A percentile compares a stretch with the other conserved stretches of the same genome.
These are phyloP conservation scores for Popillia japonica DNA, from an alignment of 1,140 invertebrate species.

Conservation along the genomic window DNA sequence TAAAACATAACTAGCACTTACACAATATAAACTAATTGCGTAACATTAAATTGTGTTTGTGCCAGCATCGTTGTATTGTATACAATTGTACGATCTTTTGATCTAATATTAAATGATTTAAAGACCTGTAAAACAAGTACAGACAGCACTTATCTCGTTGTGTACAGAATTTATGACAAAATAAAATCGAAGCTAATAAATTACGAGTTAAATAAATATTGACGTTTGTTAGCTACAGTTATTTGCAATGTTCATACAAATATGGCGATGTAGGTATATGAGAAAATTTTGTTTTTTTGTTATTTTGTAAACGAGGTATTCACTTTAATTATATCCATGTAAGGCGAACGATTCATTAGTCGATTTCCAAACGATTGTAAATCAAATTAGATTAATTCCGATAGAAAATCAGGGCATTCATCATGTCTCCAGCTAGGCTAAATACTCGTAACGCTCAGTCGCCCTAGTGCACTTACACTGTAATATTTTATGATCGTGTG, in stretches of 20 bases:
- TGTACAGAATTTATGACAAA: background rate
- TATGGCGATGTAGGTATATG: background rate
- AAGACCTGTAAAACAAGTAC: background rate
- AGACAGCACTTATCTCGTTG: background rate
- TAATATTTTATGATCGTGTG: too few relatives aligned
- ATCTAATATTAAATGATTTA: background rate
- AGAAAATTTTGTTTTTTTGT: background rate
- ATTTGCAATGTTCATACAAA: background rate
- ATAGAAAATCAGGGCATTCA: background rate
- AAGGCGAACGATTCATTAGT: background rate
- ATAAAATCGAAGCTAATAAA: background rate
- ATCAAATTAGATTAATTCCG: conserved; percentile 1
- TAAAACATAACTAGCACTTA: background rate
- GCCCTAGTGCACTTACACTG: too few relatives aligned
- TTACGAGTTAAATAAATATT: background rate
- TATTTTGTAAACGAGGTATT: background rate
- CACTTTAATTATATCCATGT: background rate
- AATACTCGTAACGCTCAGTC: background rate
- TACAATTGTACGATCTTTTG: background rate
- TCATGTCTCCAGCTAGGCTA: background rate
- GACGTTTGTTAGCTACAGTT: background rate
- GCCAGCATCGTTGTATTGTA: background rate
- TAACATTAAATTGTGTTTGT: background rate
- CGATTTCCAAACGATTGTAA: background rate
- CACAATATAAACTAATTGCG: background rate